phyloP scores from a whole-genome alignment of 23 tunicate species.

The Botrylloides violaceus region DNA sequence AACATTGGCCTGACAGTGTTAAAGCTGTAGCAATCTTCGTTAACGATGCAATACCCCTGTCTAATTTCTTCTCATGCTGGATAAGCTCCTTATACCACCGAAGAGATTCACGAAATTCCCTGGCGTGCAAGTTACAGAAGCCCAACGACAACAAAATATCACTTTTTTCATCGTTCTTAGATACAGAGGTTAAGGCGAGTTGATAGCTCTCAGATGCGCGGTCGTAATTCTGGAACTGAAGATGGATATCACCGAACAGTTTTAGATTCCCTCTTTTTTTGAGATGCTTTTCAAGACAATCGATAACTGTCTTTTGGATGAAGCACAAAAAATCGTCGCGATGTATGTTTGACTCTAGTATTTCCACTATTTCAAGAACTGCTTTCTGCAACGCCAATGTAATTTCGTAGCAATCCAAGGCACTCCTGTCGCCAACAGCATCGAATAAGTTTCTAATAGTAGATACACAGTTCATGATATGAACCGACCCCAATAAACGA shows the following conservation, averaged over 20 bases:
- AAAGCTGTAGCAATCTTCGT: not conserved
- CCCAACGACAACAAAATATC: not conserved
- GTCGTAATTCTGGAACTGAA: not conserved
- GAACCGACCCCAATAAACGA: not conserved
- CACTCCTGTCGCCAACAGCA: slow-evolving; percentile 17
- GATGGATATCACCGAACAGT: not conserved
- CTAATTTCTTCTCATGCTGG: not conserved
- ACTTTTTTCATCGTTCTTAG: not conserved
- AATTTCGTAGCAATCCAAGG: slow-evolving; percentile 14
- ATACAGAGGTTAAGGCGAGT: not conserved
- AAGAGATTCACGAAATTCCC: not conserved
- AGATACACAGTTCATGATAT: not conserved
- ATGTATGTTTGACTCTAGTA: not conserved
- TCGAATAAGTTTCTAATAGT: not conserved
- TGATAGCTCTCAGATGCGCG: not conserved
- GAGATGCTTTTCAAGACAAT: not conserved
- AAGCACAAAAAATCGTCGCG: not conserved
- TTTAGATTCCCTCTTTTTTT: not conserved
- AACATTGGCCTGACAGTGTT: slow-evolving; percentile 2
- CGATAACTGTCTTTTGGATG: not conserved
- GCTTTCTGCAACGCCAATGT: not conserved
- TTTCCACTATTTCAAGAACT: not conserved
- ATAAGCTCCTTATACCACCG: not conserved
- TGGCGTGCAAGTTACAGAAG: not conserved
- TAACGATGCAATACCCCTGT: not conserved